Evolutionary conservation across 92 coral and sea anemone species (phyloP), one percentile per base, ranked within the genome.

Genomic region (Zoanthus sansibaricus): DNA sequence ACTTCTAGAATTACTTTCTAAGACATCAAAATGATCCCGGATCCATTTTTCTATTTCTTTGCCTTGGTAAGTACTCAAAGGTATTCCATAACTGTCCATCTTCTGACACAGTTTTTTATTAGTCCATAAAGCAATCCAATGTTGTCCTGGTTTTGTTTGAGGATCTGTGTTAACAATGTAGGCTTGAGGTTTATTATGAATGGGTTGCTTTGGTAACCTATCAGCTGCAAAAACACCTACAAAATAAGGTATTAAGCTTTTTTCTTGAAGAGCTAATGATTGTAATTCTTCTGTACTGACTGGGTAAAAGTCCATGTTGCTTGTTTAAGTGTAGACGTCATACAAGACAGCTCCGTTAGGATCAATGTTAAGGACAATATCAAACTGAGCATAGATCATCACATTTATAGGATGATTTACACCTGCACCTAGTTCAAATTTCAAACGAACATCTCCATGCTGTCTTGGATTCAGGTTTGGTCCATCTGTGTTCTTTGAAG

Each of bases 61-160:
- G 0, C 70, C 31, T 3, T 32, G 1, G 13, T 77, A 14, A 8
- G 82, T 55, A 44, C 68, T 20, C 0, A 77, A 9, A 56, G 82
- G 82, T 55, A 77, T 31, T 25, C 82, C 82, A 12, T 77, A 77
- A 55, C 82, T 77, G 49, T 77, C 82, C 82, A 77, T 77, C 21
- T 9, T 0, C 55, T 77, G 21, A 54, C 82, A 77, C 1, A 77
- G 5, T 2, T n/a, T 0, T 0, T 21, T 68, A 3, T 77, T 21
- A 30, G 82, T 77, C 82, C 82, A 77, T 10, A 77, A 4, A 3
- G 82, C 82, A 31, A 77, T 77, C 82, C 82, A 77, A 55, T 77
- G 82, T 0, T 20, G 82, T 0, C 82, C 82, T 0, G 82, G 82
- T 0, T 66, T 64, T 0, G 11, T 20, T 6, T 77, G 49, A 77